Evolutionary conservation across 2,797 vertebrate genomes (phyloP).

Genomic region (Dromococcyx pavoninus): DNA sequence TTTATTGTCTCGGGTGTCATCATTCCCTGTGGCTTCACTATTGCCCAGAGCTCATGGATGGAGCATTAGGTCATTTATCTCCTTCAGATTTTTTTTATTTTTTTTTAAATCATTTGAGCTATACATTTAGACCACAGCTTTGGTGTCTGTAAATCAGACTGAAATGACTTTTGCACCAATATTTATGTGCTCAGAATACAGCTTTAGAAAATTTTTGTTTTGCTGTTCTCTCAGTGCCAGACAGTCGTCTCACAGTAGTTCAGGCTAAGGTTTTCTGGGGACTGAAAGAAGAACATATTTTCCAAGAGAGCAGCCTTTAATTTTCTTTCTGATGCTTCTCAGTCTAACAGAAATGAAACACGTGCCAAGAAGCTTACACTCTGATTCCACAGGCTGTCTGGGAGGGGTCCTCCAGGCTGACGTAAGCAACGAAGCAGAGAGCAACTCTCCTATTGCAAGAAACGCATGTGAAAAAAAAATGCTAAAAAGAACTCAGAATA

Average conservation of each 20-base stretch:
- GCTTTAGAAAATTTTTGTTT: not conserved
- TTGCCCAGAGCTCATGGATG: not conserved
- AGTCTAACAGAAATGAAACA: slow-evolving; percentile 20
- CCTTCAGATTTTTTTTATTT: not conserved
- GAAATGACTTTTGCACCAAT: not conserved
- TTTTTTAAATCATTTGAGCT: not conserved
- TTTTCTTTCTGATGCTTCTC: slow-evolving; percentile 1
- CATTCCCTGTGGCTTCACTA: not conserved
- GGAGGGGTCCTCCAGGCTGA: slow-evolving; percentile 28
- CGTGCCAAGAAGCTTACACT: slow-evolving; percentile 35
- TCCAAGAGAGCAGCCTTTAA: not conserved
- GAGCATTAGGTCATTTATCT: not conserved
- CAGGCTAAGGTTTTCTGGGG: not conserved
- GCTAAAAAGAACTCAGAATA: not conserved
- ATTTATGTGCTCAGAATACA: not conserved
- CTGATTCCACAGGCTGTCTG: slow-evolving; percentile 7
- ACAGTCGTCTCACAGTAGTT: not conserved
- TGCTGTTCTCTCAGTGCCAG: not conserved
- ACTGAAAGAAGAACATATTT: not conserved
- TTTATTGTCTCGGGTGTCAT: not conserved
- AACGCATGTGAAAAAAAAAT: not conserved
- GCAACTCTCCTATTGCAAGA: not conserved
- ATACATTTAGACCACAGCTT: not conserved
- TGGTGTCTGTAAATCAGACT: not conserved
- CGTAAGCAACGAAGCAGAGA: not conserved